A percentile compares a stretch with the other conserved stretches of the same genome.
Conservation (phyloP, 2,113 vertebrate genomes). For the Perca schrenkii region DNA sequence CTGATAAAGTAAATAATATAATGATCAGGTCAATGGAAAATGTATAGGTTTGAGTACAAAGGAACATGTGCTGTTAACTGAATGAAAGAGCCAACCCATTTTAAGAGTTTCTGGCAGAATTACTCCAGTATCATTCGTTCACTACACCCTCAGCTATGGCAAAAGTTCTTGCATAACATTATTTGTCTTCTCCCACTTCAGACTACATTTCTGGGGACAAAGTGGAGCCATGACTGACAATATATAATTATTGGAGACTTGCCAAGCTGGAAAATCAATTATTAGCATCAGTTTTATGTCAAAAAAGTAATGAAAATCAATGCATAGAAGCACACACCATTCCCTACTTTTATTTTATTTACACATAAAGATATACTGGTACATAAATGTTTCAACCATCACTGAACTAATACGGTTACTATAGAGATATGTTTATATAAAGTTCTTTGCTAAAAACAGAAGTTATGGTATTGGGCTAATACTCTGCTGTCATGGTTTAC, state of each 20-base stretch:
- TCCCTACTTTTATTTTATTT: background rate
- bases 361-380: no score
- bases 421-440: background rate
- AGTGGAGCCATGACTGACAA: background rate
- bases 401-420: background rate
- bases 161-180: background rate
- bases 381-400: background rate
- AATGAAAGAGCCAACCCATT: background rate
- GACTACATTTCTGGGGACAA: no score
- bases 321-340: background rate
- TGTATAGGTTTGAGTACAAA: no score
- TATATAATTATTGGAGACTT: background rate
- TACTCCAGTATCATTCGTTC: background rate
- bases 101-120: background rate
- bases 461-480: no score
- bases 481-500: background rate
- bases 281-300: background rate
- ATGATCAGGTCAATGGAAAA: conserved; percentile 20
- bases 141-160: background rate
- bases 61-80: background rate
- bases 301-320: background rate
- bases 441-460: background rate
- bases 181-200: background rate
- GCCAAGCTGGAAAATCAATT: background rate
- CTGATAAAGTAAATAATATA: conserved; percentile 42